Percentiles rank a stretch among this genome's conserved stretches.
Conservation (phyloP, 1,140 invertebrate species). For the Trachymyrmex cornetzi region DNA sequence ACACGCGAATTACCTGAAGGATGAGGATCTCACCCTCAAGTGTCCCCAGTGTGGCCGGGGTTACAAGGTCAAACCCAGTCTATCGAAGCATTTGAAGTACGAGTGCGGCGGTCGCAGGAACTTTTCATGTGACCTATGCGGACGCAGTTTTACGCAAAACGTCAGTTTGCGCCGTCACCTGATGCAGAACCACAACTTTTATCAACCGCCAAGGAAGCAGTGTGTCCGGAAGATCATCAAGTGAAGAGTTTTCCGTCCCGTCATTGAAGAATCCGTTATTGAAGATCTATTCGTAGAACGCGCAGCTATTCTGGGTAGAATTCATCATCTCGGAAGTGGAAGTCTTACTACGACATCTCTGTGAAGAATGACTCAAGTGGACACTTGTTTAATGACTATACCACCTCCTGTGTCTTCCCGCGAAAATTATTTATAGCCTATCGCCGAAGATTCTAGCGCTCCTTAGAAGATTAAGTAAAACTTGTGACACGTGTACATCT, state of each 20-base stretch:
- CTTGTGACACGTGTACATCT: background rate
- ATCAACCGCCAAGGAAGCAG: constrained; percentile 76
- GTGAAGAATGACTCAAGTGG: constrained; percentile 26
- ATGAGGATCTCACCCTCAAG: constrained; percentile 73
- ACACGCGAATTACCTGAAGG: constrained; percentile 73
- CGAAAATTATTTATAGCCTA: constrained; percentile 11
- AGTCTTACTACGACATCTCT: background rate
- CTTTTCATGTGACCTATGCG: constrained; percentile 85
- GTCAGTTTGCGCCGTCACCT: constrained; percentile 82
- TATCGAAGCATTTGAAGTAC: constrained; percentile 86
- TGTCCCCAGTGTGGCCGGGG: constrained; percentile 85
- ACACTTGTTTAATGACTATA: background rate
- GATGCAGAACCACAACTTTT: constrained; percentile 80
- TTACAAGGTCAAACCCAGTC: constrained; percentile 84
- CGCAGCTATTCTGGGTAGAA: background rate
- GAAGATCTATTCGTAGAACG: constrained; percentile 9
- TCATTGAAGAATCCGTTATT: background rate
- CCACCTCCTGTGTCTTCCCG: background rate
- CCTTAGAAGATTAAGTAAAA: constrained; percentile 42
- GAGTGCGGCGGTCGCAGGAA: constrained; percentile 87
- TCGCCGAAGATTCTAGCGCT: constrained; percentile 8
- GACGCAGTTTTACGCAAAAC: constrained; percentile 84
- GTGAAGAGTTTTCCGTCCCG: constrained; percentile 5
- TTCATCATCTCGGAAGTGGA: background rate
- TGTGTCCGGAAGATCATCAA: constrained; percentile 34